A percentile compares a stretch with the other conserved stretches of the same genome.
These are phyloP conservation scores for Elephas maximus DNA, from an alignment of 2,113 vertebrate genomes.

Conservation along the genomic window DNA sequence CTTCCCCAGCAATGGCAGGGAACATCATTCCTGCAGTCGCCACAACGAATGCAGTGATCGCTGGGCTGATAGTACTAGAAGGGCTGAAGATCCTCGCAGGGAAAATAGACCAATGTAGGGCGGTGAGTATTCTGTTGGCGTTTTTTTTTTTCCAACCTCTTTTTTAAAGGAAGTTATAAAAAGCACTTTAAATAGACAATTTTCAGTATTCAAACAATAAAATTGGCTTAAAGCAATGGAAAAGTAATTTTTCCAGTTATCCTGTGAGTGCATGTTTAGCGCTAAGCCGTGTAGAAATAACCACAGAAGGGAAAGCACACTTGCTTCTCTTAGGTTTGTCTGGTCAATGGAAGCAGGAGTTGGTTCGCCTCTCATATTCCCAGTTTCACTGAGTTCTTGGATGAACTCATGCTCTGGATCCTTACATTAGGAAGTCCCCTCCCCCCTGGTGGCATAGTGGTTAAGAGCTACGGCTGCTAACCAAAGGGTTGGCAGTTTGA, in stretches of 20 bases:
- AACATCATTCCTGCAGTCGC: slow-evolving; percentile 99
- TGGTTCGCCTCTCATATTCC: slow-evolving; percentile 22
- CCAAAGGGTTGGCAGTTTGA: too few relatives aligned
- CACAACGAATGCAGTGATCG: slow-evolving; percentile 98
- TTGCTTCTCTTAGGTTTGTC: neutral
- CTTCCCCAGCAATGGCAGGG: slow-evolving; percentile 95
- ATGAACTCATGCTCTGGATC: neutral
- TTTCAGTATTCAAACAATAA: slow-evolving; percentile 33
- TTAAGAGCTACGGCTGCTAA: too few relatives aligned
- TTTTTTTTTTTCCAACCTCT: neutral
- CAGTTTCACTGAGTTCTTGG: slow-evolving; percentile 15
- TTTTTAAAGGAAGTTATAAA: neutral
- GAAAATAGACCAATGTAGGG: slow-evolving; percentile 96
- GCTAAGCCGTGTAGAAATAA: slow-evolving; percentile 10
- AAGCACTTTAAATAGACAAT: neutral
- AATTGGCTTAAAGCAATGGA: neutral
- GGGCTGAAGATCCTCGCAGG: slow-evolving; percentile 96
- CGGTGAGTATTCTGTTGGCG: slow-evolving; percentile 89
- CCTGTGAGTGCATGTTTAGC: neutral
- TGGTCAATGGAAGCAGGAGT: neutral
- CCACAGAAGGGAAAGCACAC: neutral
- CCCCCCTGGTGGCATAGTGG: too few relatives aligned
- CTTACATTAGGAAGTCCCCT: neutral
- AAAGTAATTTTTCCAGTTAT: slow-evolving; percentile 24
- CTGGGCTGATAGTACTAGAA: slow-evolving; percentile 97